phyloP scores from a whole-genome alignment of 2,113 vertebrate species.

The Cyprinodon variegatus region DNA sequence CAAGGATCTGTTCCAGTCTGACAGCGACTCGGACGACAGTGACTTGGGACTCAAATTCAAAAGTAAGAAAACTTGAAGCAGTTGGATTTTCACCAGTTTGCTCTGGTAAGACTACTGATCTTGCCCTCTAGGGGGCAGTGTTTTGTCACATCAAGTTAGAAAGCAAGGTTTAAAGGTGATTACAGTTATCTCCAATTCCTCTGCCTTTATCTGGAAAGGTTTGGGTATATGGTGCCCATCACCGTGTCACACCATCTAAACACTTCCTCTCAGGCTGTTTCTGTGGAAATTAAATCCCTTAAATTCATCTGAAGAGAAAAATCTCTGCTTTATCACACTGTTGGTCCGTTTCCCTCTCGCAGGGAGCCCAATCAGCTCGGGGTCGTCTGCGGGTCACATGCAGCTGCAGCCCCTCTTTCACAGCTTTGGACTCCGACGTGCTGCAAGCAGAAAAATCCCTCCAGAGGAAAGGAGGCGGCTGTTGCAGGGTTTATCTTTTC shows the following conservation, averaged over 20 bases:
- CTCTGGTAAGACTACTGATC: neutral
- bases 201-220: constrained; percentile 2
- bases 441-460: constrained; percentile 29
- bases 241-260: constrained; percentile 20
- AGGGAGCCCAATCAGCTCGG: constrained; percentile 20
- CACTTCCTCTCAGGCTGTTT: constrained; percentile 1
- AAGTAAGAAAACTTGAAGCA: constrained; percentile 69
- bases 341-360: neutral
- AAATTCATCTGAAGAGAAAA: constrained; percentile 22
- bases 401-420: constrained; percentile 55
- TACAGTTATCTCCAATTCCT: constrained; percentile 14
- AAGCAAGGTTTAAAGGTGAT: constrained; percentile 27
- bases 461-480: constrained; percentile 52
- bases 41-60: constrained; percentile 71
- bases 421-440: constrained; percentile 58
- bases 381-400: constrained; percentile 72
- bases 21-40: constrained; percentile 83
- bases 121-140: constrained; percentile 70
- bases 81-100: neutral
- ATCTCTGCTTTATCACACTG: constrained; percentile 16
- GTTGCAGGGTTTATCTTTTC: constrained; percentile 32
- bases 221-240: constrained; percentile 11
- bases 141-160: constrained; percentile 21
- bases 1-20: constrained; percentile 90
- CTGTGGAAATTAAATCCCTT: constrained; percentile 16